phyloP scores from a whole-genome alignment of 2,888 invertebrate species.

The Himalopsyche anomala region DNA sequence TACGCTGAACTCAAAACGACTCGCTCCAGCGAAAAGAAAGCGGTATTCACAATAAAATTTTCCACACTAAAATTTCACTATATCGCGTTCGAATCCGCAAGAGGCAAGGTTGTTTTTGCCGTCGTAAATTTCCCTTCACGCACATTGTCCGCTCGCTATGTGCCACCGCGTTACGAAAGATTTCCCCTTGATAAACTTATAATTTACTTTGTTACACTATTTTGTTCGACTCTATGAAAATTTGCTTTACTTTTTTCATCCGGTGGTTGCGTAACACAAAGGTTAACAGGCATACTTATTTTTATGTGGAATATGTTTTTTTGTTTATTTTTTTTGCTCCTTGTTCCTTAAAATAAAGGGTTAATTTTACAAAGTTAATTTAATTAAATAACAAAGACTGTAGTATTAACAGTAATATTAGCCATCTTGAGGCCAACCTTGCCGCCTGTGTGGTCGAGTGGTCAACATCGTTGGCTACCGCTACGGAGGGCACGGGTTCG shows the following conservation, averaged over 20 bases:
- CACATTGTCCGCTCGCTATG: conserved; percentile 13
- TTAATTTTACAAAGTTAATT: too few relatives aligned
- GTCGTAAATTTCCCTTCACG: conserved; percentile 19
- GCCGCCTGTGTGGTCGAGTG: too few relatives aligned
- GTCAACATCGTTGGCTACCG: too few relatives aligned
- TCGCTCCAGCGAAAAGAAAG: not conserved
- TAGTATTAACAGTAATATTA: too few relatives aligned
- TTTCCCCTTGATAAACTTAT: conserved; percentile 24
- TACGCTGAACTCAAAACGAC: not conserved
- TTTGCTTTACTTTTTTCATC: conserved; percentile 17
- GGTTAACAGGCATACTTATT: too few relatives aligned
- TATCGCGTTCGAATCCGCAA: conserved; percentile 23
- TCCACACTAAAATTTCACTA: conserved; percentile 18
- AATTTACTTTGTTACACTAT: conserved; percentile 26
- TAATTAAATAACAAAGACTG: too few relatives aligned
- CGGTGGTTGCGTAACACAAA: not conserved
- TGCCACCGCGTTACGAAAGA: conserved; percentile 10
- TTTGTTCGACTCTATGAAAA: conserved; percentile 22
- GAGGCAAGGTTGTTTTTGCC: conserved; percentile 3
- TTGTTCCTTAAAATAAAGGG: too few relatives aligned
- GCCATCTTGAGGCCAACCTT: too few relatives aligned
- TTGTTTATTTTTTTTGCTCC: too few relatives aligned
- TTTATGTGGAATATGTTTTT: too few relatives aligned
- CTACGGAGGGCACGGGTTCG: too few relatives aligned
- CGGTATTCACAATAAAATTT: conserved; percentile 20